Percentiles rank a stretch among this genome's conserved stretches.
These are phyloP conservation scores for Eupithecia pulchellata DNA, from an alignment of 2,888 invertebrate species.

Conservation along the genomic window DNA sequence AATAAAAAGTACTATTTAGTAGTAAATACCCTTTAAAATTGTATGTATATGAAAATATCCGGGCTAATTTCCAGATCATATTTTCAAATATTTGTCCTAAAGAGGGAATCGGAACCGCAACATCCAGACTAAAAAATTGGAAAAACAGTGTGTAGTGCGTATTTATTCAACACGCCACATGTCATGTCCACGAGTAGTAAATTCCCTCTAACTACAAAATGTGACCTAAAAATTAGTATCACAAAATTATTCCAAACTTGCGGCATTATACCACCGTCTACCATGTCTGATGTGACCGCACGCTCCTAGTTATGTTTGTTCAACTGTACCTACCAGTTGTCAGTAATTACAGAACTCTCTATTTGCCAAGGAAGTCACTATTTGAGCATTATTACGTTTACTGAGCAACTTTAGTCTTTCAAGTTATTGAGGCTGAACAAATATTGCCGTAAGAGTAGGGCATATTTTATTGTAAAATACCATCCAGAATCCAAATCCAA, in stretches of 20 bases:
- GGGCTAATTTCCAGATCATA: too few species aligned
- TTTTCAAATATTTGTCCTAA: too few species aligned
- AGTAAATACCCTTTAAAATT: too few species aligned
- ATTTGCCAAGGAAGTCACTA: conserved; percentile 57
- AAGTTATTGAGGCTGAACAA: conserved; percentile 29
- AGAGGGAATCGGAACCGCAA: too few species aligned
- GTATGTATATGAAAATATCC: too few species aligned
- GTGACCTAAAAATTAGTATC: background rate
- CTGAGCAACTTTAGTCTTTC: conserved; percentile 45
- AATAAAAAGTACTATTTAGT: too few species aligned
- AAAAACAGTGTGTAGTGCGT: background rate
- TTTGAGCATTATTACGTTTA: conserved; percentile 44
- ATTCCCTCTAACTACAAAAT: background rate
- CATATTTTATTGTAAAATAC: background rate
- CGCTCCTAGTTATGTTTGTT: conserved; percentile 62
- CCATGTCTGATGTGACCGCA: conserved; percentile 59
- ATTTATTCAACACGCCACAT: background rate
- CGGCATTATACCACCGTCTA: conserved; percentile 17
- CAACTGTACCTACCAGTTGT: conserved; percentile 60
- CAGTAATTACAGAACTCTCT: conserved; percentile 65
- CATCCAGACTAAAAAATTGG: background rate
- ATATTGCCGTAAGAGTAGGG: background rate
- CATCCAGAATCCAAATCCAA: too few species aligned
- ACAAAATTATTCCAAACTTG: conserved; percentile 8
- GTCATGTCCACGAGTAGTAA: background rate